Conservation (phyloP, 2,888 invertebrate genomes). For the Limnephilus auricula region DNA sequence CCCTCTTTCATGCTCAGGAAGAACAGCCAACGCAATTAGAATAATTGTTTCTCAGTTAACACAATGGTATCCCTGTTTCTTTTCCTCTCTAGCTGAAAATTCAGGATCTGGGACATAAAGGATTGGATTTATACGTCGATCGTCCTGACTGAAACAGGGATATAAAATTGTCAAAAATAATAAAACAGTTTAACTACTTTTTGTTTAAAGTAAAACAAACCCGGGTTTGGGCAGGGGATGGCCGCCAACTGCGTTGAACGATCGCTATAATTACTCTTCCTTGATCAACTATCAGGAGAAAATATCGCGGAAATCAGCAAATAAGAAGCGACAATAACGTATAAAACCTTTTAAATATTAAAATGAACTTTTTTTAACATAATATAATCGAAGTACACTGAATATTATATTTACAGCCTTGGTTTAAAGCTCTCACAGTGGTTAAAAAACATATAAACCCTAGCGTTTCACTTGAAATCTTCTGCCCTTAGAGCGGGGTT, state of each 20-base stretch:
- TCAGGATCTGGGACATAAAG: too few relatives aligned
- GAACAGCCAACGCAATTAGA: slow-evolving; percentile 24
- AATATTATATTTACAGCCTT: not conserved
- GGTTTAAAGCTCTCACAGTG: not conserved
- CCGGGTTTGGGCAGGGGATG: too few relatives aligned
- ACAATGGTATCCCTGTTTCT: not conserved
- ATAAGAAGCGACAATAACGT: too few relatives aligned
- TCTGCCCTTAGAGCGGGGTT: not conserved
- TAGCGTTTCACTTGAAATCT: not conserved
- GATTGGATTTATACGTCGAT: too few relatives aligned
- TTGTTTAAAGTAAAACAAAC: too few relatives aligned
- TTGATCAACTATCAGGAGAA: too few relatives aligned
- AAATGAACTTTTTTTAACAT: not conserved
- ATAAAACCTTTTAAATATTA: too few relatives aligned
- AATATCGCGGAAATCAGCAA: too few relatives aligned
- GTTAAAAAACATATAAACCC: not conserved
- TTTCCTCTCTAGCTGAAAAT: not conserved
- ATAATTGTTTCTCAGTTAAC: slow-evolving; percentile 20
- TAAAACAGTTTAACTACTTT: too few relatives aligned
- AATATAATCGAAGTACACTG: not conserved
- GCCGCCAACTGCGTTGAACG: too few relatives aligned
- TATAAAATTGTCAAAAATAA: not conserved
- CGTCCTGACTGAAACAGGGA: not conserved
- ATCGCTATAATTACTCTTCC: too few relatives aligned
- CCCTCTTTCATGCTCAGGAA: not conserved